These are phyloP conservation scores for Neodiprion virginianus DNA, from an alignment of 1,140 invertebrate species.

Conservation along the genomic window DNA sequence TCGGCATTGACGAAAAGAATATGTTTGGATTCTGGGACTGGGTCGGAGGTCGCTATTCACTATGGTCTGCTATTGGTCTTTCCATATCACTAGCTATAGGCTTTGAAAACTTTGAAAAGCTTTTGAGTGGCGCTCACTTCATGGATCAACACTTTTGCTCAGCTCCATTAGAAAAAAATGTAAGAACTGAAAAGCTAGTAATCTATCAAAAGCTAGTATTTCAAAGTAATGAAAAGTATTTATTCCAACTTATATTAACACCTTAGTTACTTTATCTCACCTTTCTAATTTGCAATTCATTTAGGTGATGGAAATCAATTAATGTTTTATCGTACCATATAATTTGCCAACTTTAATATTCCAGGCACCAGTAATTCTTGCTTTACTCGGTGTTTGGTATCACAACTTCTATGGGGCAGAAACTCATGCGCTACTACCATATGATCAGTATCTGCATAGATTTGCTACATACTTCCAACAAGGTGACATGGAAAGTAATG, in stretches of 20 bases:
- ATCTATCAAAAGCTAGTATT: constrained; percentile 2
- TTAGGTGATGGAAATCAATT: too few relatives aligned
- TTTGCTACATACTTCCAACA: constrained; percentile 99
- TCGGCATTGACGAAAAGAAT: constrained; percentile 96
- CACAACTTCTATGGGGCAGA: constrained; percentile 94
- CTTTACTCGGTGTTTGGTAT: constrained; percentile 96
- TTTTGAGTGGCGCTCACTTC: constrained; percentile 89
- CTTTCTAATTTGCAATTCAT: constrained; percentile 19
- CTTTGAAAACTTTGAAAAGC: constrained; percentile 94
- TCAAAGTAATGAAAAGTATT: constrained; percentile 5
- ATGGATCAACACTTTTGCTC: constrained; percentile 95
- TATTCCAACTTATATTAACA: neutral
- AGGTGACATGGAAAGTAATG: constrained; percentile 99
- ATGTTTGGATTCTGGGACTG: constrained; percentile 99
- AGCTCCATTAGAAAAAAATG: constrained; percentile 93
- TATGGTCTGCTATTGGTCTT: constrained; percentile 98
- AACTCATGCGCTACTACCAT: constrained; percentile 95
- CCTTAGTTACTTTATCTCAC: constrained; percentile 2
- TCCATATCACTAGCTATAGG: constrained; percentile 95
- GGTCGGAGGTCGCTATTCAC: constrained; percentile 97
- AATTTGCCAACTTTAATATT: constrained; percentile 39
- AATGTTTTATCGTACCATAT: neutral
- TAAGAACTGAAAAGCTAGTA: constrained; percentile 60
- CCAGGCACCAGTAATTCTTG: constrained; percentile 93
- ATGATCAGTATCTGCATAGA: constrained; percentile 98